Evolutionary conservation across 2,113 vertebrate genomes (phyloP).

Genomic region (Natator depressus): DNA sequence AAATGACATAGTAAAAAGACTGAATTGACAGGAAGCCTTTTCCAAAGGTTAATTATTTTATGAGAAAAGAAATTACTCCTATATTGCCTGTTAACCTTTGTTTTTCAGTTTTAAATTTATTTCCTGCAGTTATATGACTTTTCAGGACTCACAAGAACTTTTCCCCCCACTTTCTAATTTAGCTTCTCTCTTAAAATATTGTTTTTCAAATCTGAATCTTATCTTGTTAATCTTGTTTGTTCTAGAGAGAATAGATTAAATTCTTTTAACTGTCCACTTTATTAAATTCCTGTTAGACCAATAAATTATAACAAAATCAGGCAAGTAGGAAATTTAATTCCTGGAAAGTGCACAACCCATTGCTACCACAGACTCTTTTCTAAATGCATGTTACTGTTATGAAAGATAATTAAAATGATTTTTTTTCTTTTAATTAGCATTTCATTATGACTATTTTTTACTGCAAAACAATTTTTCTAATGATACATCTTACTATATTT

Average conservation of each 20-base stretch:
- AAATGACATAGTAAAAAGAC: slow-evolving; percentile 54
- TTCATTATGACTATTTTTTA: slow-evolving; percentile 59
- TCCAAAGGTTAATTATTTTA: slow-evolving; percentile 80
- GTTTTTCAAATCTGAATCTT: slow-evolving; percentile 71
- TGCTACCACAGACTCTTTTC: slow-evolving; percentile 62
- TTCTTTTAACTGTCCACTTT: slow-evolving; percentile 79
- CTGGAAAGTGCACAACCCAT: slow-evolving; percentile 70
- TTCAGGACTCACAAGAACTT: slow-evolving; percentile 39
- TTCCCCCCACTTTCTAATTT: slow-evolving; percentile 71
- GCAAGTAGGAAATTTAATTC: slow-evolving; percentile 80
- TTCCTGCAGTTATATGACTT: slow-evolving; percentile 61
- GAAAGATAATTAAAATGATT: slow-evolving; percentile 64
- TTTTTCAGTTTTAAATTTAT: slow-evolving; percentile 60
- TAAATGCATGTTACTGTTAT: slow-evolving; percentile 53
- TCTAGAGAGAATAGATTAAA: slow-evolving; percentile 78
- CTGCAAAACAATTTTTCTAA: slow-evolving; percentile 61
- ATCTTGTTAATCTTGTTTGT: slow-evolving; percentile 81
- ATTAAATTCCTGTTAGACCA: slow-evolving; percentile 82
- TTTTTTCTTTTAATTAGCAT: slow-evolving; percentile 67
- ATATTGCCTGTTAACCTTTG: slow-evolving; percentile 74
- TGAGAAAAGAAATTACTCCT: slow-evolving; percentile 68
- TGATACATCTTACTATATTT: slow-evolving; percentile 26
- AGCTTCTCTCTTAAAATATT: slow-evolving; percentile 75
- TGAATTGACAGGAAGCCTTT: slow-evolving; percentile 71
- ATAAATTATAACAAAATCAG: slow-evolving; percentile 80